phyloP scores from a whole-genome alignment of 1,140 invertebrate genomes.

The Trypoxylus dichotomus region DNA sequence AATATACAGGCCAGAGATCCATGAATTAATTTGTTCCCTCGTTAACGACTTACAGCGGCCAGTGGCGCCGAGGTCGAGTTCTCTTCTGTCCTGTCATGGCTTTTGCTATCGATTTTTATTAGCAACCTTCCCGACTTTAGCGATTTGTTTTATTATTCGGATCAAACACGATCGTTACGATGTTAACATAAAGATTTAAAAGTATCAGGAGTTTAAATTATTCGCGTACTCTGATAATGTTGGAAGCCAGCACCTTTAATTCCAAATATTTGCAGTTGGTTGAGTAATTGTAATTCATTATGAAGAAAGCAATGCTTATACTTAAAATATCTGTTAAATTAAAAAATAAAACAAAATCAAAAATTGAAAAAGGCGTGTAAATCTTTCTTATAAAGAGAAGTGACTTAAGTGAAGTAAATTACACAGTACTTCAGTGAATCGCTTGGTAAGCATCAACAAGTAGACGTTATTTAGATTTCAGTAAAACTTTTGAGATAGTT shows the following conservation, averaged over 20 bases:
- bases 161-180: conserved; percentile 3
- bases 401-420: no score
- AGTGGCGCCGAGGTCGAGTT: conserved; percentile 11
- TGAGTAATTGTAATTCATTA: no score
- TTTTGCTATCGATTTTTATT: neutral
- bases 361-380: no score
- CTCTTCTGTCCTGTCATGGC: neutral
- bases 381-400: no score
- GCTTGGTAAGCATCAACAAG: no score
- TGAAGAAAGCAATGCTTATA: no score
- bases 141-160: neutral
- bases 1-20: conserved; percentile 16
- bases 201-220: neutral
- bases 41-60: conserved; percentile 4
- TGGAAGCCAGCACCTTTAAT: neutral
- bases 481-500: no score
- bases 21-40: conserved; percentile 19
- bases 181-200: conserved; percentile 1
- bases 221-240: neutral
- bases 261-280: no score
- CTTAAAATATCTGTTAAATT: no score
- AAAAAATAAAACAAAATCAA: no score
- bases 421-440: no score
- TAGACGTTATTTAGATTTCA: no score
- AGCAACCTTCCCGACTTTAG: neutral